A percentile compares a stretch with the other conserved stretches of the same genome.
These are phyloP conservation scores for Trinorchestia longiramus DNA, from an alignment of 1,140 invertebrate species.

Conservation along the genomic window DNA sequence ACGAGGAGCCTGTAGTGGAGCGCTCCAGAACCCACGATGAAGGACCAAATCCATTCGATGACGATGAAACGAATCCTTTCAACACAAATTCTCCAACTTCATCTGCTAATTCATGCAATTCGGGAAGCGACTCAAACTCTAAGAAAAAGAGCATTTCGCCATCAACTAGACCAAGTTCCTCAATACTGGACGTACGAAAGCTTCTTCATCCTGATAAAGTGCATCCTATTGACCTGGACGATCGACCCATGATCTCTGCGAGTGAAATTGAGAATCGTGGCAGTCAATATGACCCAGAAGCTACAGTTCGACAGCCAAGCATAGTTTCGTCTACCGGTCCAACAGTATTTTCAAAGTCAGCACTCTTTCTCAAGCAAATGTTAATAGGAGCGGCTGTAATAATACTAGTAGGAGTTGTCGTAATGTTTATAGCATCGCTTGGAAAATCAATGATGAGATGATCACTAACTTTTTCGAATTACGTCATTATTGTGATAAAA, in stretches of 20 bases:
- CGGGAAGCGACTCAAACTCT: not conserved
- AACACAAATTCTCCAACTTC: conserved; percentile 1
- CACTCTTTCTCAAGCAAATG: not conserved
- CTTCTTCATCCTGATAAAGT: conserved; percentile 10
- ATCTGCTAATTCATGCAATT: not conserved
- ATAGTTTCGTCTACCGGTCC: not conserved
- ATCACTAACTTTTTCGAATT: not conserved
- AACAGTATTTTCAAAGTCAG: conserved; percentile 1
- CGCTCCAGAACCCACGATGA: not conserved
- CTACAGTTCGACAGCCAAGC: not conserved
- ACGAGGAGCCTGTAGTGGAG: not conserved
- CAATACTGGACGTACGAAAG: conserved; percentile 22
- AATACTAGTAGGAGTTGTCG: not conserved
- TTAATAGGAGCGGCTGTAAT: conserved; percentile 13
- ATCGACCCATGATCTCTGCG: not conserved
- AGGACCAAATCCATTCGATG: not conserved
- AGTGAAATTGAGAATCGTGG: not conserved
- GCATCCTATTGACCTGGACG: not conserved
- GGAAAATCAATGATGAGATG: conserved; percentile 26
- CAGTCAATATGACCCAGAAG: not conserved
- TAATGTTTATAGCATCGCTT: conserved; percentile 32
- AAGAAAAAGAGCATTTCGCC: conserved; percentile 13
- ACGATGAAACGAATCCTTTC: not conserved
- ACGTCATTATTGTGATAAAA: not conserved
- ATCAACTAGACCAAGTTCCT: conserved; percentile 15